phyloP scores from a whole-genome alignment of 2,797 vertebrate species.

The Cossypha heuglini region DNA sequence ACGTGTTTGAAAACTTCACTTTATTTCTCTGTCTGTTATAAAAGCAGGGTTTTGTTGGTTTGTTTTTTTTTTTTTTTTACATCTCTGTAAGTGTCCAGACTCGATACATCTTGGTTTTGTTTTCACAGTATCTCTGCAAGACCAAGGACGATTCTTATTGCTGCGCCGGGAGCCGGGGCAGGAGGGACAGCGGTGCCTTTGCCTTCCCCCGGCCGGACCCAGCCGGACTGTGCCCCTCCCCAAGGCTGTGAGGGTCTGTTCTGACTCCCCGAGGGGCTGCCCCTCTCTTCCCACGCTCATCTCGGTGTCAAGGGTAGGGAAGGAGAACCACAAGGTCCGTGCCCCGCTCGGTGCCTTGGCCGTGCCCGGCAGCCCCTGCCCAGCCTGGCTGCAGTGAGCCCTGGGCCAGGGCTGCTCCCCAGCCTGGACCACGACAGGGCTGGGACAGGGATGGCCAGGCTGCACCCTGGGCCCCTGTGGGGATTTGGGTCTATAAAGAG shows the following conservation, averaged over 20 bases:
- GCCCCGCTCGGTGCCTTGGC: rapidly evolving
- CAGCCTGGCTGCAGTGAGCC: background rate
- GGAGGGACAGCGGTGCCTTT: background rate
- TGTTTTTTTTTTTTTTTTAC: background rate
- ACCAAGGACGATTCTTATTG: slow-evolving; percentile 72
- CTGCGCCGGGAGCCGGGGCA: slow-evolving; percentile 41
- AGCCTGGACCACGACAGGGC: background rate
- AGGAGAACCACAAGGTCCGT: rapidly evolving
- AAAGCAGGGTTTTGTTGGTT: slow-evolving; percentile 47
- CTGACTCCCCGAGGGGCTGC: background rate
- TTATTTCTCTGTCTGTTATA: slow-evolving; percentile 72
- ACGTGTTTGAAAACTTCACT: slow-evolving; percentile 70
- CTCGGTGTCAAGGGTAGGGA: background rate
- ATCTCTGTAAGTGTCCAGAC: slow-evolving; percentile 62
- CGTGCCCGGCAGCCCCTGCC: background rate
- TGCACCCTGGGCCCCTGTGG: background rate
- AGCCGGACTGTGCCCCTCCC: background rate
- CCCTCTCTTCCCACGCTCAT: background rate
- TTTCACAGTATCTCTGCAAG: slow-evolving; percentile 78
- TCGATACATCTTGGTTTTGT: slow-evolving; percentile 47
- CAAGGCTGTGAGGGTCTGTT: background rate
- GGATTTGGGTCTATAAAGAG: background rate
- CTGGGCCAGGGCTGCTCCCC: background rate
- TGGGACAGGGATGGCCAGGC: background rate
- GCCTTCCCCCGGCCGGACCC: background rate